These are phyloP conservation scores for Intoshia linei DNA, from an alignment of 1,140 invertebrate genomes.

Conservation along the genomic window DNA sequence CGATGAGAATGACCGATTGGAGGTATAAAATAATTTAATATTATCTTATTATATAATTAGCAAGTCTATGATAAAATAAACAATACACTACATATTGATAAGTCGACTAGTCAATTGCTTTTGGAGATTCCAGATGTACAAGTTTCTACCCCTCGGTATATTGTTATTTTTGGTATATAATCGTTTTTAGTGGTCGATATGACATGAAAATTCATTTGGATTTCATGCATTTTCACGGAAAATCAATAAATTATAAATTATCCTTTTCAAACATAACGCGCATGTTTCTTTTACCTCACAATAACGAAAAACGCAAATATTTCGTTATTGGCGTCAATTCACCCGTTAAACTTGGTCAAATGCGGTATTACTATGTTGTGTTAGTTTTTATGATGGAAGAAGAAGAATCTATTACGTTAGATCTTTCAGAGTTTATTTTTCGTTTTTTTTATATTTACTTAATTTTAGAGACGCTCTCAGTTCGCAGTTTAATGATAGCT, in stretches of 20 bases:
- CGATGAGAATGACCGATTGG: slow-evolving; percentile 37
- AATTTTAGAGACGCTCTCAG: slow-evolving; percentile 43
- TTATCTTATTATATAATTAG: background rate
- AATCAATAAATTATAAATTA: slow-evolving; percentile 99
- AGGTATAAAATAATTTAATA: slow-evolving; percentile 14
- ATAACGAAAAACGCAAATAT: slow-evolving; percentile 82
- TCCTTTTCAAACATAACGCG: slow-evolving; percentile 71
- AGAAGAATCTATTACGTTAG: slow-evolving; percentile 60
- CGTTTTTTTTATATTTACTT: background rate
- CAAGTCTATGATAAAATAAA: background rate
- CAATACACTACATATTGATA: too few species aligned
- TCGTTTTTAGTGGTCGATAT: slow-evolving; percentile 56
- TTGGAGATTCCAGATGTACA: background rate
- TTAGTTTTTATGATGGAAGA: slow-evolving; percentile 59
- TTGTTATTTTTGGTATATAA: background rate
- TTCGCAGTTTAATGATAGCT: slow-evolving; percentile 66
- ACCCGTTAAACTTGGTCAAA: slow-evolving; percentile 95
- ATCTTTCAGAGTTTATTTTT: slow-evolving; percentile 40
- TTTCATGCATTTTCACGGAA: slow-evolving; percentile 92
- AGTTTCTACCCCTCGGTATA: background rate
- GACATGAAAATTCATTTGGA: slow-evolving; percentile 90
- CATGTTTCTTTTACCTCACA: slow-evolving; percentile 71
- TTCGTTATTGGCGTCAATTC: slow-evolving; percentile 52
- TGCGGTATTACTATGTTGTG: slow-evolving; percentile 56
- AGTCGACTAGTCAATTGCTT: background rate